Evolutionary conservation across 2,113 vertebrate genomes (phyloP), one percentile per base, ranked within the genome.

Genomic region (Monarcha castaneiventris): DNA sequence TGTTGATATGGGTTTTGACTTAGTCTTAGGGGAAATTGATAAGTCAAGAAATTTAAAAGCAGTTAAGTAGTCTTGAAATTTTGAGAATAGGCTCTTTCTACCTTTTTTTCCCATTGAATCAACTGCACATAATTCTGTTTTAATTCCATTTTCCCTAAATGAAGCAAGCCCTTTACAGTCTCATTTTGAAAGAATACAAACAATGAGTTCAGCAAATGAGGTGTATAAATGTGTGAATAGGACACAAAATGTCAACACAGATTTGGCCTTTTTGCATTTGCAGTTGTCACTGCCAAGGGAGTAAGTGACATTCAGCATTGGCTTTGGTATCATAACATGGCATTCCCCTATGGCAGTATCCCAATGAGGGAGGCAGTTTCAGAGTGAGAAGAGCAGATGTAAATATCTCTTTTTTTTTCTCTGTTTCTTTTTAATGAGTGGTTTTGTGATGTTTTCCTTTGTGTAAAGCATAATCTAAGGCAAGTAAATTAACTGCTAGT

Each of bases 191-290:
- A 35, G 55, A 77, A 35, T 73, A 10, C 43, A 69, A 51, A 84
- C 41, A 81, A 15, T 7, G 13, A 93, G 9, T 51, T 61, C 23
- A 69, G 48, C 26, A 94, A 90, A 92, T 86, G 62, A 87, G 48
- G 35, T 74, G 41, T 59, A 61, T 85, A 77, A 89, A 82, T 84
- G 54, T 68, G 39, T 78, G 84, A 94, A 52, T 59, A 84, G 61
- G 80, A 91, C 37, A 75, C 18, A 90, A 83, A 96, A 92, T 94
- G 64, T 89, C 84, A 93, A 71, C n/a, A 16, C 39, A 29, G 32
- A 49, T 32, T 93, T 92, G 84, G 80, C 48, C 30, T 84, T 77
- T 74, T 89, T 90, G 21, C 30, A 76, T 79, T 85, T 90, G 74
- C 63, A 48, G 33, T 86, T 92, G 32, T 86, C 3, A 16, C 59